phyloP scores from a whole-genome alignment of 2,113 vertebrate genomes.

The Cynoglossus semilaevis region DNA sequence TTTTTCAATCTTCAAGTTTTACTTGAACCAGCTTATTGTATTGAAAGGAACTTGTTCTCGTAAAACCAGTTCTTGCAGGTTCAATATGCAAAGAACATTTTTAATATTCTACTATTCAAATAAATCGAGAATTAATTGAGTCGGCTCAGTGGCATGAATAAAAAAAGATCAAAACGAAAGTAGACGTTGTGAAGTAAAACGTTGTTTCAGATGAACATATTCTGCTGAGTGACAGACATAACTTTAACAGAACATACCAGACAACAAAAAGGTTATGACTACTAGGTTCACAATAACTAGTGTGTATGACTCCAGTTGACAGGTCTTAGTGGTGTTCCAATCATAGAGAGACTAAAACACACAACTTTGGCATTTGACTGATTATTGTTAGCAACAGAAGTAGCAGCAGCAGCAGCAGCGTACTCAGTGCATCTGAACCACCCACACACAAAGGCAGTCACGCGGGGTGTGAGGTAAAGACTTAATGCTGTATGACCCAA shows the following conservation, averaged over 20 bases:
- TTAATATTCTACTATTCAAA: too few species aligned
- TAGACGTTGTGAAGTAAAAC: too few species aligned
- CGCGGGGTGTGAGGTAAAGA: constrained; percentile 69
- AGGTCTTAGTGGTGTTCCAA: constrained; percentile 53
- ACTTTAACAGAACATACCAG: not conserved
- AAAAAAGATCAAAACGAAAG: too few species aligned
- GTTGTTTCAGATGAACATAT: too few species aligned
- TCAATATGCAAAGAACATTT: too few species aligned
- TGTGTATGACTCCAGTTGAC: constrained; percentile 65
- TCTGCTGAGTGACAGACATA: too few species aligned
- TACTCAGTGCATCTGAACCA: constrained; percentile 66
- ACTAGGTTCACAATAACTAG: constrained; percentile 34
- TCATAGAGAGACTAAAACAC: constrained; percentile 54
- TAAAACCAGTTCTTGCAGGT: too few species aligned
- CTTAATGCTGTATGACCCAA: constrained; percentile 73
- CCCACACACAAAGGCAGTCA: constrained; percentile 72
- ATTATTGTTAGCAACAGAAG: constrained; percentile 53
- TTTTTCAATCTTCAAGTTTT: not conserved
- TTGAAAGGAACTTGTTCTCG: not conserved
- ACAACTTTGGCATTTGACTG: constrained; percentile 68
- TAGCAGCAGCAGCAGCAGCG: constrained; percentile 56
- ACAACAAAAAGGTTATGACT: constrained; percentile 12
- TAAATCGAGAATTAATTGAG: too few species aligned
- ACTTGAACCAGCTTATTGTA: not conserved
- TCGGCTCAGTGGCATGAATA: too few species aligned